Evolutionary conservation across 37 sponge, comb jelly and placozoan genomes (phyloP), one percentile per base, ranked within the genome.

Genomic region (Crambe crambe): DNA sequence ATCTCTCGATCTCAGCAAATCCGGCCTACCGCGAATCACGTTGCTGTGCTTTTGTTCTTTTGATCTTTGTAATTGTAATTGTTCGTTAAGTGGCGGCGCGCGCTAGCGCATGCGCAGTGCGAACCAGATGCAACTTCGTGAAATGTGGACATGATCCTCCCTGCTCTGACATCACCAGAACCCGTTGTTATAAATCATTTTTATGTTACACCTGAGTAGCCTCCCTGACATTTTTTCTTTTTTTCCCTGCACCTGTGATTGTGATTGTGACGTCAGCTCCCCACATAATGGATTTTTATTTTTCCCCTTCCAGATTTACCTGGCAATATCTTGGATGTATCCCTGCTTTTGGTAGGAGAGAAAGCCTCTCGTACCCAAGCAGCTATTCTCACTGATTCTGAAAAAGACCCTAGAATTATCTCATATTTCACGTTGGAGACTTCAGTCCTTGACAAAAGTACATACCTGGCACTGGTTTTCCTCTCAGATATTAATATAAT

Each of bases 311-410:
- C 58, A 82, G 83, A 30, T 35, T 21, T 64, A 25, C 42, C 32
- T 4, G 83, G 74, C 3, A 39, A 73, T 5, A 12, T 73, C 26
- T 31, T 82, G 75, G 83, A 82, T 42, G 25, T 82, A 23, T 82
- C 83, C 23, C 75, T 82, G 54, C 62, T 74, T 32, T 21, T 30
- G 20, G 83, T 56, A 30, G 73, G 73, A 32, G 31, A 51, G 29
- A 39, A 64, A 32, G 63, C 34, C 27, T 23, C 23, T 40, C 21
- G 39, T 70, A n/a, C 35, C 23, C 4, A 70, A 65, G 34, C 31
- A 12, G 66, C 66, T 30, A 65, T 65, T 65, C 66, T 65, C 30
- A 30, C 66, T 65, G 27, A 30, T 15, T 42, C 42, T 26, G 0
- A 2, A 59, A 36, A 76, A 15, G 76, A 39, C n/a, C 54, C 6